Conservation (phyloP, 2,113 vertebrate species). For the Pterocles orientalis region DNA sequence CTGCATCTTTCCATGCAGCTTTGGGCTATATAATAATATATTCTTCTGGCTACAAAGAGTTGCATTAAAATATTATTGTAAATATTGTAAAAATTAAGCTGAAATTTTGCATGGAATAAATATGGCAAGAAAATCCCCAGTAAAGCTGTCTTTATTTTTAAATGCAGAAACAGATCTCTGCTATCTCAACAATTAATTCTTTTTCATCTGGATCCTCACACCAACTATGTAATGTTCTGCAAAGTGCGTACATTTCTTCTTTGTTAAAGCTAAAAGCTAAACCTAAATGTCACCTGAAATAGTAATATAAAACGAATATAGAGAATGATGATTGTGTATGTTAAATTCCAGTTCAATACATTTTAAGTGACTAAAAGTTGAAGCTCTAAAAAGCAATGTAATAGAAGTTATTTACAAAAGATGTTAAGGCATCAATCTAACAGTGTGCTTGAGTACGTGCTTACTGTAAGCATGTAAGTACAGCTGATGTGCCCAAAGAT, state of each 20-base stretch:
- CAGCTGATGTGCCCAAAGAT: conserved; percentile 25
- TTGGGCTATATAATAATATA: conserved; percentile 34
- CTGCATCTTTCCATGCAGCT: neutral
- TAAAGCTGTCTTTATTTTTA: conserved; percentile 36
- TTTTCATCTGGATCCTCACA: neutral
- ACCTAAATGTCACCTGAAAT: neutral
- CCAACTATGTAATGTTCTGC: neutral
- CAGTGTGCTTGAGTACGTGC: neutral
- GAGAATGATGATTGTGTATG: neutral
- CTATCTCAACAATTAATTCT: conserved; percentile 4
- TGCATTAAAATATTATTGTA: conserved; percentile 64
- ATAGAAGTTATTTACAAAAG: conserved; percentile 10
- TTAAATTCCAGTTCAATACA: neutral
- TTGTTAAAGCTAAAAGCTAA: conserved; percentile 22
- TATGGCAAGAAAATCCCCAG: neutral
- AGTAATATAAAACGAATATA: neutral
- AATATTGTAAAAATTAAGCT: conserved; percentile 58
- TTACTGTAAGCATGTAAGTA: neutral
- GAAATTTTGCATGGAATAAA: conserved; percentile 22
- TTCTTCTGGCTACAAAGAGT: conserved; percentile 48
- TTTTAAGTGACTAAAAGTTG: neutral
- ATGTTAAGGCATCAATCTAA: neutral
- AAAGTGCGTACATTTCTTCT: neutral
- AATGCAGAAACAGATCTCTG: neutral
- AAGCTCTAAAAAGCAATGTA: conserved; percentile 1